Percentiles rank a stretch among this genome's conserved stretches.
These are phyloP conservation scores for Erannis defoliaria DNA, from an alignment of 2,888 invertebrate species.

Conservation along the genomic window DNA sequence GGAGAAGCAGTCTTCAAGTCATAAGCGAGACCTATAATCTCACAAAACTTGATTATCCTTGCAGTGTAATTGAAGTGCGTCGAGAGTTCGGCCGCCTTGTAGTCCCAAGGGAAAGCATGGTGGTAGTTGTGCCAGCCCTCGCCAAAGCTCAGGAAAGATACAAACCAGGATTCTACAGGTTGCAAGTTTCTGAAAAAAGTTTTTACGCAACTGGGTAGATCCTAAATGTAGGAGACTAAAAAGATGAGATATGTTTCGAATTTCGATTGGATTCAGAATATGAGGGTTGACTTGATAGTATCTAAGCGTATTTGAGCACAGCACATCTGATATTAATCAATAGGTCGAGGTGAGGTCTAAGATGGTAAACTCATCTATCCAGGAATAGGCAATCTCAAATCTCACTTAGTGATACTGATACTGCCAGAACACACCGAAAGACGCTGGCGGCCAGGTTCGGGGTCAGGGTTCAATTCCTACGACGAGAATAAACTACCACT, in stretches of 20 bases:
- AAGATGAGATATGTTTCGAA: too few relatives aligned
- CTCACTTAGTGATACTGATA: too few relatives aligned
- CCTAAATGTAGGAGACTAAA: neutral
- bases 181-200: slow-evolving; percentile 88
- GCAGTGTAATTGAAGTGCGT: slow-evolving; percentile 88
- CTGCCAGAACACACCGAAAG: too few relatives aligned
- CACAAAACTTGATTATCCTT: slow-evolving; percentile 87
- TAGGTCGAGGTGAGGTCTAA: too few relatives aligned
- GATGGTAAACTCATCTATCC: too few relatives aligned
- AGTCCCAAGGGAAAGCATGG: slow-evolving; percentile 97
- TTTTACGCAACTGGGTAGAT: neutral
- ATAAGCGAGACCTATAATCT: slow-evolving; percentile 87
- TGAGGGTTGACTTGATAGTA: too few relatives aligned
- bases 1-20: slow-evolving; percentile 86
- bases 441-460: too few relatives aligned
- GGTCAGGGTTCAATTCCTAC: too few relatives aligned
- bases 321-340: neutral
- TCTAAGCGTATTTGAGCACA: too few relatives aligned
- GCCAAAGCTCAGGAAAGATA: slow-evolving; percentile 90
- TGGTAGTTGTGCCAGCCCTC: slow-evolving; percentile 98
- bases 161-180: slow-evolving; percentile 92
- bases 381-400: too few relatives aligned
- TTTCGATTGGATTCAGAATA: too few relatives aligned
- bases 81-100: slow-evolving; percentile 95
- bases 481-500: too few relatives aligned